Evolutionary conservation across 2,113 vertebrate species (phyloP), one percentile per base, ranked within the genome.

Genomic region (Pluvianellus socialis): DNA sequence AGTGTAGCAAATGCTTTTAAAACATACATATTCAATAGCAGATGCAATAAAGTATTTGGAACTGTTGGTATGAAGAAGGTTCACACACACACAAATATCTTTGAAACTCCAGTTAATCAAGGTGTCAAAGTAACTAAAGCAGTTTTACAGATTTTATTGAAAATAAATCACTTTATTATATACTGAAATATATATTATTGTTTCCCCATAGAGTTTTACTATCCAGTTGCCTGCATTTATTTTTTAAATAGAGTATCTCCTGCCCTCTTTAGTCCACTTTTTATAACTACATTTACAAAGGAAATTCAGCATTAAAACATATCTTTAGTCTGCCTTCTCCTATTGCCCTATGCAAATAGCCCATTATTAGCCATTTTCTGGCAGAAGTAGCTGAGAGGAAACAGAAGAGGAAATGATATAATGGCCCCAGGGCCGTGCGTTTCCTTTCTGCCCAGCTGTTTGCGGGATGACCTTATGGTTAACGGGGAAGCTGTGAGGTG

Each of bases 241-340:
- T 92, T 96, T 96, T 95, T 97, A 95, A 95, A 94, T 30, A 98
- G 97, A 98, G 98, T 79, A 98, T 98, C 98, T 98, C 98, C 98
- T 98, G 98, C 98, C 98, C 98, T 98, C 98, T 99, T 98, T 98
- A 98, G 98, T 98, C 98, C 98, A 71, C 83, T 98, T 98, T 98
- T 98, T 95, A 98, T 97, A 98, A 99, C 98, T 98, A 97, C 98
- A 98, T 97, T 98, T 86, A 94, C 79, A 73, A 96, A 92, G 92
- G 81, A 86, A 97, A 96, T 92, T 68, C 89, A 76, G 91, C 56
- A 22, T 73, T 95, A 59, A 72, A 96, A 72, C 88, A 27, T 77
- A 75, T 88, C 97, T 94, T 88, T 30, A 96, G 92, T 83, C 95
- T 94, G 97, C 97, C 94, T 98, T 96, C 90, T 96, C 96, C 92